Percentiles rank a stretch among this genome's conserved stretches.
Evolutionary conservation across 2,797 vertebrate genomes (phyloP).

Genomic region (Myripristis murdjan): DNA sequence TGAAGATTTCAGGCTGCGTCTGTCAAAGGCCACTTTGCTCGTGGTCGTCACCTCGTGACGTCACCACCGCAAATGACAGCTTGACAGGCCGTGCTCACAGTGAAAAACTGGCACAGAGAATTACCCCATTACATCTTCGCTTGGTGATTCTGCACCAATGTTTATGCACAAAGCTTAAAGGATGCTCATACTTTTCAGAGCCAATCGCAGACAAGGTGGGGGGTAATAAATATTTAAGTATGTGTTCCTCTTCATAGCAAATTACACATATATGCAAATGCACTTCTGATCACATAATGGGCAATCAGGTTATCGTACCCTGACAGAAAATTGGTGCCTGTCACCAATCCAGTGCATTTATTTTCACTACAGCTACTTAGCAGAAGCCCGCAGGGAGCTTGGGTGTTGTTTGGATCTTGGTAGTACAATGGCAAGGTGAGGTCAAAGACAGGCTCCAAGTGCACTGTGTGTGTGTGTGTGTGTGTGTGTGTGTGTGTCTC

Average conservation of each 20-base stretch:
- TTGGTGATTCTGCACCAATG: not conserved
- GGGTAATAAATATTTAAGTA: constrained; percentile 1
- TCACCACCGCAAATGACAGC: constrained; percentile 63
- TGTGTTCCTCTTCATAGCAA: constrained; percentile 9
- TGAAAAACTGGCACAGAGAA: constrained; percentile 32
- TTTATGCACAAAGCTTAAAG: constrained; percentile 5
- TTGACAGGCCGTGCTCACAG: constrained; percentile 31
- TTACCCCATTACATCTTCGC: constrained; percentile 5
- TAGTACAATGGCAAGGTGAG: constrained; percentile 73
- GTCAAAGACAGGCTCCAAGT: constrained; percentile 73
- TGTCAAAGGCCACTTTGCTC: constrained; percentile 78
- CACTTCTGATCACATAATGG: constrained; percentile 19
- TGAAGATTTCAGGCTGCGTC: constrained; percentile 81
- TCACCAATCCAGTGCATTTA: constrained; percentile 22
- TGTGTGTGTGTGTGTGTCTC: constrained; percentile 22
- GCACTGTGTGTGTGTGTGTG: constrained; percentile 28
- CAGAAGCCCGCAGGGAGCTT: constrained; percentile 60
- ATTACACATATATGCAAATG: constrained; percentile 8
- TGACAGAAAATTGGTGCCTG: constrained; percentile 27
- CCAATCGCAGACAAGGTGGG: not conserved
- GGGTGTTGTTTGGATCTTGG: constrained; percentile 67
- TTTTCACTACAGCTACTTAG: constrained; percentile 66
- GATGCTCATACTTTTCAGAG: constrained; percentile 22
- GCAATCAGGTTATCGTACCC: constrained; percentile 25
- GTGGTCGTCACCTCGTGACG: constrained; percentile 69